Base-by-base conservation (phyloP, 2,888 invertebrate species). In the Mimachlamys varia region DNA sequence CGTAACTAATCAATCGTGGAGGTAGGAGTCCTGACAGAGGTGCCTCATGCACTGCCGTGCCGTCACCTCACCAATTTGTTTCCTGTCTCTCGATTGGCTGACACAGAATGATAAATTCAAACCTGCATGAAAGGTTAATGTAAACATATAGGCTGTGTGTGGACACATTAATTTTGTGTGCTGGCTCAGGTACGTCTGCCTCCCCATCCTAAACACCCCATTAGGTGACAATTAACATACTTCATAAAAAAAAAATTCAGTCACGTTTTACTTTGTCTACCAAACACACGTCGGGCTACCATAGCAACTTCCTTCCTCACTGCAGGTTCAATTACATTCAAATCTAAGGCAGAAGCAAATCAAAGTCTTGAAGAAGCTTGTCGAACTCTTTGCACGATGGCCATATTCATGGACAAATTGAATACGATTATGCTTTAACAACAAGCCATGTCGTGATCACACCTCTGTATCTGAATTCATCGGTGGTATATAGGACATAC, bases 21-120 rank as follows among this genome's bases (percentile, higher is more conserved):
- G 62, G 22, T 62, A 22, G 0, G 22, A 62, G 62, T 62, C 62
- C 62, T n/a, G 62, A 62, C 62, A 62, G 62, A 44, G 62, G 22
- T 62, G 62, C n/a, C n/a, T 62, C 62, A 62, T 10, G 22, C 62
- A 62, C 2, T 62, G 22, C 62, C 22, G 22, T 62, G 62, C 62
- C n/a, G 22, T 62, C n/a, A 62, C 62, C 62, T 62, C 62, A 62
- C 62, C 62, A 22, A 62, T 62, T 62, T 62, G n/a, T 62, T 62
- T n/a, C 62, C n/a, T n/a, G 22, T n/a, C n/a, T 62, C 7, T 62
- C 22, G 62, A 62, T 62, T 62, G 62, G 62, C 22, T n/a, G 62
- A 62, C 22, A 62, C 1, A 62, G n/a, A n/a, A 62, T 62, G 62
- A 62, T 62, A n/a, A 62, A 62, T 62, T 62, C 1, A 22, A 62